Percentiles rank a stretch among this genome's conserved stretches.
Evolutionary conservation across 2,797 vertebrate genomes (phyloP).

Genomic region (Myiotriccus ornatus): DNA sequence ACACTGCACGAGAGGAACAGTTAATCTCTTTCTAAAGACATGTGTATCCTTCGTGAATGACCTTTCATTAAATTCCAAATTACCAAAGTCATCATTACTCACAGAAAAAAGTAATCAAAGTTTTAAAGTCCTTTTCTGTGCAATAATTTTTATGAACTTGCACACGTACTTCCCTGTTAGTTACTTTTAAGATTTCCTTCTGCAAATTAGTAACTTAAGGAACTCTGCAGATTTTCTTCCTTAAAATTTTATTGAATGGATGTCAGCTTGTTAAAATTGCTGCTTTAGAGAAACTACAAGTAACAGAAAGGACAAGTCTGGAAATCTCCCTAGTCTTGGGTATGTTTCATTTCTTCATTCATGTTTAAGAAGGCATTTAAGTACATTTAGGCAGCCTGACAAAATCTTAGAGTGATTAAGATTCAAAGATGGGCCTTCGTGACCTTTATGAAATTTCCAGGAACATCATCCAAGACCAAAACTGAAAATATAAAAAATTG

Average conservation of each 20-base stretch:
- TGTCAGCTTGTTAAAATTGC: neutral
- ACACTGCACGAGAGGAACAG: neutral
- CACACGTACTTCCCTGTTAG: neutral
- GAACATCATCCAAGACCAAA: neutral
- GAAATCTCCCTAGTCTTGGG: neutral
- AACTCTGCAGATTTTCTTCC: neutral
- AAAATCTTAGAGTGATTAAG: neutral
- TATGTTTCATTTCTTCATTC: neutral
- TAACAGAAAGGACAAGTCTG: neutral
- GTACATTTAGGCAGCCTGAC: neutral
- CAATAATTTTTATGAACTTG: neutral
- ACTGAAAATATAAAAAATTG: neutral
- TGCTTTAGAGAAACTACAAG: neutral
- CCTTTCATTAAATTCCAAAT: slow-evolving; percentile 41
- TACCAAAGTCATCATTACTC: slow-evolving; percentile 18
- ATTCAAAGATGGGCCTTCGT: neutral
- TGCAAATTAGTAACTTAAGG: neutral
- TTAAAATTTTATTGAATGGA: neutral
- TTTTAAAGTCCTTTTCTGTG: neutral
- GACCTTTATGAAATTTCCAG: slow-evolving; percentile 8
- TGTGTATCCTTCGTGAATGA: neutral
- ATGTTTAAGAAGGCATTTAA: neutral
- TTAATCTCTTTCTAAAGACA: slow-evolving; percentile 1
- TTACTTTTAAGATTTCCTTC: slow-evolving; percentile 1
- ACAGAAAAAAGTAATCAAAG: slow-evolving; percentile 11